Evolutionary conservation across 2,113 vertebrate genomes (phyloP).

Genomic region (Apistogramma diplotaenia): DNA sequence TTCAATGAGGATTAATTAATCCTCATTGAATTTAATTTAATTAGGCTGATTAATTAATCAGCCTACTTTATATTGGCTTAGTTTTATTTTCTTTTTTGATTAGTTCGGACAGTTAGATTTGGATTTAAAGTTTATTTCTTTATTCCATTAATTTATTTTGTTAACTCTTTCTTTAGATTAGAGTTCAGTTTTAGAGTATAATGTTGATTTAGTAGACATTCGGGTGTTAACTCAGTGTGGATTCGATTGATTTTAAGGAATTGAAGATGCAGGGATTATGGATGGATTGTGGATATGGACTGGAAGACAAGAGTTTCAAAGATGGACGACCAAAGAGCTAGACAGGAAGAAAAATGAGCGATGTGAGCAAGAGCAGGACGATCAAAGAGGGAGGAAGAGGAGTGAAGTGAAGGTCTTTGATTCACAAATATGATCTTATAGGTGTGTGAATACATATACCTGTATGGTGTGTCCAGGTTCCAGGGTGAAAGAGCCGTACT

Average conservation of each 20-base stretch:
- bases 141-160: too few relatives aligned
- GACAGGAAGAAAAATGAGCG: background rate
- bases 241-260: background rate
- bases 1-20: too few relatives aligned
- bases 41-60: too few relatives aligned
- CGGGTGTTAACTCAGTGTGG: background rate
- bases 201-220: background rate
- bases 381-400: background rate
- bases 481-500: constrained; percentile 86
- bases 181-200: background rate
- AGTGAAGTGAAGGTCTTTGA: background rate
- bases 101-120: too few relatives aligned
- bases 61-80: too few relatives aligned
- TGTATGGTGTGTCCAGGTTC: constrained; percentile 86
- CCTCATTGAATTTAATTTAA: too few relatives aligned
- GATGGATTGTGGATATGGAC: background rate
- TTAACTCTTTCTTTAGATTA: background rate
- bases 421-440: background rate
- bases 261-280: background rate
- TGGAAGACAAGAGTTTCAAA: background rate
- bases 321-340: background rate
- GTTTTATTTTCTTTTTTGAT: too few relatives aligned
- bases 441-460: constrained; percentile 24
- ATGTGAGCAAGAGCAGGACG: background rate
- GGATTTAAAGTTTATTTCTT: too few relatives aligned